Evolutionary conservation across 1,140 invertebrate species (phyloP).

Genomic region (Ylistrum balloti): DNA sequence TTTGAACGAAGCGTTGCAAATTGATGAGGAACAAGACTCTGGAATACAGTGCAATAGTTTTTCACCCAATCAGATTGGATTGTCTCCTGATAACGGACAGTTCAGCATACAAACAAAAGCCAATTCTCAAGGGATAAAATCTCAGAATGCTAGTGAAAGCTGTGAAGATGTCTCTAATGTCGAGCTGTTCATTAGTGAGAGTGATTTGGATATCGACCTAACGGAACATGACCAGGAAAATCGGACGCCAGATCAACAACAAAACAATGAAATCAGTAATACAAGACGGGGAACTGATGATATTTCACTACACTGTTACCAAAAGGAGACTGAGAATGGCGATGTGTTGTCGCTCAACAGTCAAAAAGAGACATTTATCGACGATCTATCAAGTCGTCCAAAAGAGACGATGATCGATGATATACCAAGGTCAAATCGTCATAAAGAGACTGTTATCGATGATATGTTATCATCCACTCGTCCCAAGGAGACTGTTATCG

Average conservation of each 20-base stretch:
- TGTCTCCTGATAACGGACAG: slow-evolving; percentile 13
- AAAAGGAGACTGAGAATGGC: neutral
- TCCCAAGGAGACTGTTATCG: neutral
- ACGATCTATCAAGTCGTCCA: neutral
- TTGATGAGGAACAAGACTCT: neutral
- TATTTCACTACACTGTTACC: neutral
- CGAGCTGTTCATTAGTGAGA: neutral
- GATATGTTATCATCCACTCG: neutral
- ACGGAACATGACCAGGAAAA: neutral
- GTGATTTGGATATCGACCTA: slow-evolving; percentile 5
- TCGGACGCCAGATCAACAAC: neutral
- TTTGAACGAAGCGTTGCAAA: neutral
- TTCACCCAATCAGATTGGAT: neutral
- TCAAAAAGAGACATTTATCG: neutral
- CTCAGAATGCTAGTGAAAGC: neutral
- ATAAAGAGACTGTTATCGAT: neutral
- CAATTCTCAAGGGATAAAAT: neutral
- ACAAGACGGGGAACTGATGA: too few species aligned
- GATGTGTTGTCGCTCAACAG: neutral
- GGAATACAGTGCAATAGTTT: slow-evolving; percentile 38
- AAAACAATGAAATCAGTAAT: neutral
- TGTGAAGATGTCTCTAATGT: slow-evolving; percentile 9
- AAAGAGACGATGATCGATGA: neutral
- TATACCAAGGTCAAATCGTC: neutral
- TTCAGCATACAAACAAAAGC: neutral